Conservation (phyloP, 2,113 vertebrate species). For the Odocoileus virginianus region DNA sequence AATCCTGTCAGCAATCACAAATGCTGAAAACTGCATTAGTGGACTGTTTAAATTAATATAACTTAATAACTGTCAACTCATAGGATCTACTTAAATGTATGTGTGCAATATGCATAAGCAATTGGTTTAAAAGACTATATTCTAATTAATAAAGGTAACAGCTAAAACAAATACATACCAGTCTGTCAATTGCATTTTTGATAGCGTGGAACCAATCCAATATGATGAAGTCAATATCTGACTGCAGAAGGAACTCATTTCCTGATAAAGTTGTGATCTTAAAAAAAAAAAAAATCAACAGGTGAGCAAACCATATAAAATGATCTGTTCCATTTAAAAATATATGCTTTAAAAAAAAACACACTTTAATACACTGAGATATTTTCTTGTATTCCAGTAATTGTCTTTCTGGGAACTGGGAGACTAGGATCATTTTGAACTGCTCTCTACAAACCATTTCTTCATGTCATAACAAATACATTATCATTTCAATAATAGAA, state of each 20-base stretch:
- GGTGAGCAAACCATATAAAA: conserved; percentile 63
- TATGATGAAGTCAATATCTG: conserved; percentile 87
- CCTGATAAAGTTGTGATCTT: conserved; percentile 89
- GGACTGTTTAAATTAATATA: conserved; percentile 36
- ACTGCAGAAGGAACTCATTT: conserved; percentile 89
- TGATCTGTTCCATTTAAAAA: background rate
- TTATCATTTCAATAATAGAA: conserved; percentile 77
- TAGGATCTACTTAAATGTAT: conserved; percentile 4
- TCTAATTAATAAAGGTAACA: conserved; percentile 85
- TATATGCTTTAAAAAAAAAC: background rate
- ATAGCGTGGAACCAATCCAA: conserved; percentile 90
- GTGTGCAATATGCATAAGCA: conserved; percentile 59
- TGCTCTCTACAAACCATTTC: conserved; percentile 74
- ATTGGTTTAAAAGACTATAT: conserved; percentile 76
- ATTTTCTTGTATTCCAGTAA: conserved; percentile 48
- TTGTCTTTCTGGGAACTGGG: conserved; percentile 62
- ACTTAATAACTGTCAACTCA: conserved; percentile 13
- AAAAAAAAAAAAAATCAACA: conserved; percentile 64
- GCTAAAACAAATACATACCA: conserved; percentile 87
- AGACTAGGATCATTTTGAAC: conserved; percentile 66
- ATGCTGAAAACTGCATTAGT: conserved; percentile 65
- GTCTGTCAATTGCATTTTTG: conserved; percentile 88
- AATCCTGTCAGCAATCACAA: conserved; percentile 39
- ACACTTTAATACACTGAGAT: conserved; percentile 17
- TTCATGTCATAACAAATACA: conserved; percentile 76